Percentiles rank a stretch among this genome's conserved stretches.
These are phyloP conservation scores for Dynastes maya DNA, from an alignment of 2,888 invertebrate species.

Conservation along the genomic window DNA sequence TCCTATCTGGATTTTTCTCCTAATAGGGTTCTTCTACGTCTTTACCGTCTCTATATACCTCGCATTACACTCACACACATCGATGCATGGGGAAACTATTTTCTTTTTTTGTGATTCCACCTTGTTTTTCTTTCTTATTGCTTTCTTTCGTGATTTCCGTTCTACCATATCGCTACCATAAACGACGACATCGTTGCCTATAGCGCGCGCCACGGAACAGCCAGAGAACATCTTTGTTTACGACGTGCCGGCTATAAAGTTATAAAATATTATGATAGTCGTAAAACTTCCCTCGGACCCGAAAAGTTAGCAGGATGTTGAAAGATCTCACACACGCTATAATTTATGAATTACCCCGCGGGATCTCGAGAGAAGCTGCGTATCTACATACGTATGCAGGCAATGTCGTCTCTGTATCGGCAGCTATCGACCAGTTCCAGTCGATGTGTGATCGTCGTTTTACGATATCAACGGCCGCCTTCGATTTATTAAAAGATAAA, in stretches of 20 bases:
- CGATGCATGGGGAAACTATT: neutral
- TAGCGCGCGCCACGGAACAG: neutral
- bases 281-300: slow-evolving; percentile 42
- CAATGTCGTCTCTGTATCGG: neutral
- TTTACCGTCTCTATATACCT: no score
- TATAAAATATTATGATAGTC: slow-evolving; percentile 45
- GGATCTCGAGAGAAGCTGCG: neutral
- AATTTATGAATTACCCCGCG: slow-evolving; percentile 41
- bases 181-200: neutral
- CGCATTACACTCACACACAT: no score
- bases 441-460: no score
- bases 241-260: slow-evolving; percentile 44
- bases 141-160: neutral
- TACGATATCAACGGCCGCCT: neutral
- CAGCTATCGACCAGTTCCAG: no score
- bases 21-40: no score
- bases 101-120: neutral
- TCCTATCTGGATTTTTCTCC: no score
- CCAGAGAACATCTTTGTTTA: slow-evolving; percentile 21
- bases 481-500: slow-evolving; percentile 23
- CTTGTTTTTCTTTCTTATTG: neutral
- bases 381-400: neutral
- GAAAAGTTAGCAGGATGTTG: slow-evolving; percentile 46
- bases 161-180: neutral
- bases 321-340: slow-evolving; percentile 48